Base-by-base conservation (phyloP, 2,888 invertebrate species). In the Theretra japonica region DNA sequence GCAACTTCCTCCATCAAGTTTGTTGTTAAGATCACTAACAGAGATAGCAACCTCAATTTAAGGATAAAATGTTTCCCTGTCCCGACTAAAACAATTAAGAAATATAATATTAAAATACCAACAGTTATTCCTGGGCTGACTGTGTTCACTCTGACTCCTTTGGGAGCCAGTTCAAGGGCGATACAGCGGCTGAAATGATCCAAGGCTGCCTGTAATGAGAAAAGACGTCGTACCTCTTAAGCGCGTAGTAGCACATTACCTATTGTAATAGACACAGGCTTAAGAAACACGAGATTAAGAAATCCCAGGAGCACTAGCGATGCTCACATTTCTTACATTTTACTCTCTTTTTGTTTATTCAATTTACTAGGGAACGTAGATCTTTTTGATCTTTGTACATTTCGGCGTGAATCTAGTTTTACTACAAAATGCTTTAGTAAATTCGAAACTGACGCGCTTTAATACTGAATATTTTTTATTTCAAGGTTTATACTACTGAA, bases 91-190 rank as follows among this genome's bases (percentile, higher is more conserved):
- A 19, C 53, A n/a, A 53, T 53, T n/a, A 6, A n/a, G 53, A 53
- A n/a, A 53, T 53, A 53, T 23, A 33, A 48, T 65, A 48, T 62
- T 48, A 65, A 65, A 48, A 65, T 48, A 23, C 23, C 41, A 65
- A 70, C 68, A 5, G 68, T 68, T 8, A 48, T 48, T 33, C 60
- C 59, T n/a, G 60, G 50, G 70, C 60, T 60, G 59, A 70, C 33
- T 58, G 41, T 59, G 50, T 70, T 70, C 48, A 60, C 59, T 60
- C 28, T 41, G 19, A 70, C 70, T 59, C 70, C 60, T 28, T 70
- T 50, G 48, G 60, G n/a, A 41, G 59, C 33, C 23, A 56, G 50
- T 69, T 57, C 33, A 30, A 65, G 30, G 23, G 25, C 21, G 17
- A 41, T 23, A 15, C 25, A 56, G 19, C 69, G 53, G 17, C 57